Evolutionary conservation across 2,113 vertebrate species (phyloP).

Genomic region (Cyanocitta stelleri): DNA sequence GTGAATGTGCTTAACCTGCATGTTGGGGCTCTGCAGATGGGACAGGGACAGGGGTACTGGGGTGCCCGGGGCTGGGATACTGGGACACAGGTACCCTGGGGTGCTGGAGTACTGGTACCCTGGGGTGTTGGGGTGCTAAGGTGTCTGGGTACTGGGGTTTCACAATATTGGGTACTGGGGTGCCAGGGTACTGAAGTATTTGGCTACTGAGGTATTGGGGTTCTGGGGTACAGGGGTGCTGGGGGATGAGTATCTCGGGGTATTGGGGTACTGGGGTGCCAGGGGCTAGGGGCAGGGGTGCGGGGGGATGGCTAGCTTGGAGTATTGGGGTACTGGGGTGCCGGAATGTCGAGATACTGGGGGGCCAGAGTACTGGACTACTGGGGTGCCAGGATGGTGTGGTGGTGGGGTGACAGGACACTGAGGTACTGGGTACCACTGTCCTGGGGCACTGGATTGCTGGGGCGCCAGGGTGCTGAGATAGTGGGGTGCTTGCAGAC

Average conservation of each 20-base stretch:
- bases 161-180: not conserved
- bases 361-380: not conserved
- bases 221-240: not conserved
- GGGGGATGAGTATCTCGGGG: not conserved
- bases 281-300: no score
- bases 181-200: not conserved
- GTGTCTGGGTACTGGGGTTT: not conserved
- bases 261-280: not conserved
- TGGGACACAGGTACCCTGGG: not conserved
- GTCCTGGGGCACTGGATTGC: not conserved
- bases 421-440: not conserved
- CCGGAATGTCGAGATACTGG: not conserved
- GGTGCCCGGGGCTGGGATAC: not conserved
- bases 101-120: not conserved
- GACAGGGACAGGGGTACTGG: no score
- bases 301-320: not conserved
- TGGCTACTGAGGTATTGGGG: not conserved
- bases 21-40: not conserved
- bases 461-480: no score
- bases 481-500: not conserved
- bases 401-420: not conserved
- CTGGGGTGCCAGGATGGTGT: not conserved
- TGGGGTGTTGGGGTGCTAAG: not conserved
- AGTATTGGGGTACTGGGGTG: no score
- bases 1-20: fast-evolving